Evolutionary conservation across 1,140 invertebrate genomes (phyloP), one percentile per base, ranked within the genome.

Genomic region (Pogonus chalceus): DNA sequence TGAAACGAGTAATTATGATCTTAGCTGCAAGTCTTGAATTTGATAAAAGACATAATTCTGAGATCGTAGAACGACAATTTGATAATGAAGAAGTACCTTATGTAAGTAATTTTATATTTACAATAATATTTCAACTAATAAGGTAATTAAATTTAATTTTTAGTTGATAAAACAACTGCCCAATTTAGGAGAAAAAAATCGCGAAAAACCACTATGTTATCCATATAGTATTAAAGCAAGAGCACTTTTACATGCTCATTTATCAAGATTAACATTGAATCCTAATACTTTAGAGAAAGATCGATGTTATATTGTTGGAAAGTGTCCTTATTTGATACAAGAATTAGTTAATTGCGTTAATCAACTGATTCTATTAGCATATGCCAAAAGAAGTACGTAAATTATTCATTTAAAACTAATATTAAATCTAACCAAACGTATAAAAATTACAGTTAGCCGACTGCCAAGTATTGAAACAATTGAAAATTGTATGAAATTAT

Each of bases 181-280:
- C 9, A 90, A 96, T 71, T 71, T 99, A 3, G 68, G 84, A 22
- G 94, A 97, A 68, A 98, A 98, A 68, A 98, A 96, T 70, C 91
- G 92, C 65, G 95, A 99, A 70, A 76, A 83, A 49, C 96, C 96
- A 0, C 74, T 99, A 18, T 96, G 92, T 71, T 85, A 88, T 56
- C 76, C 85, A n/a, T 99, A 99, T 74, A 96, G 92, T 65, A 86
- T 99, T 50, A 99, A 99, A 76, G 90, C 96, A 2, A 78, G 96
- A 46, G 89, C 92, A 10, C 75, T 99, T 20, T 73, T 99, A 7
- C 90, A 98, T 70, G 94, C 96, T 1, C 95, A 99, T 77, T 77
- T 99, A 23, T 81, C 84, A 2, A 77, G 96, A 43, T 81, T 98
- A 63, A 72, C 78, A 10, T 71, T 99, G 14, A 88, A 88, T 62